Percentiles rank a stretch among this genome's conserved stretches.
These are phyloP conservation scores for Todiramphus chloris DNA, from an alignment of 2,113 vertebrate genomes.

Conservation along the genomic window DNA sequence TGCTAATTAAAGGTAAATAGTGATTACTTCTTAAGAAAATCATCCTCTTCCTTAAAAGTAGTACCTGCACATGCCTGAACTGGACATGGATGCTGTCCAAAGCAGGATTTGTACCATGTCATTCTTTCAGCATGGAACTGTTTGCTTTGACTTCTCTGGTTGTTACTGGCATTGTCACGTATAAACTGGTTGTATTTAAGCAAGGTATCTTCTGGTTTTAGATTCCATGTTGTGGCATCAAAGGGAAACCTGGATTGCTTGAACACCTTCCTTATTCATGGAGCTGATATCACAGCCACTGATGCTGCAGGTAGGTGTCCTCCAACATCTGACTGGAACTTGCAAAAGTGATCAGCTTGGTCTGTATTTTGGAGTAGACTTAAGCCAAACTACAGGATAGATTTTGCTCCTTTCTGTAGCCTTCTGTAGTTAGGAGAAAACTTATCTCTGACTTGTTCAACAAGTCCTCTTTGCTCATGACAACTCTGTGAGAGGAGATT, in stretches of 20 bases:
- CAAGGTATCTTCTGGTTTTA: constrained; percentile 26
- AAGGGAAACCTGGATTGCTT: constrained; percentile 94
- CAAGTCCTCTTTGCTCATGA: no score
- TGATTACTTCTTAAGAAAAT: neutral
- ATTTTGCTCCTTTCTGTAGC: neutral
- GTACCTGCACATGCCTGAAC: neutral
- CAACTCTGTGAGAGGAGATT: no score
- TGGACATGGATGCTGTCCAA: neutral
- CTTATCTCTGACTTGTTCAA: neutral
- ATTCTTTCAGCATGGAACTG: neutral
- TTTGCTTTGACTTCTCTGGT: neutral
- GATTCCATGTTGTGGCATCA: constrained; percentile 93
- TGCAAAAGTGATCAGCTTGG: neutral
- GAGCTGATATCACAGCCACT: constrained; percentile 85
- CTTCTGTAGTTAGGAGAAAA: neutral
- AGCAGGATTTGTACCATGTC: neutral
- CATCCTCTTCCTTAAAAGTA: neutral
- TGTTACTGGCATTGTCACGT: neutral
- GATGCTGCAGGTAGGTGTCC: constrained; percentile 86
- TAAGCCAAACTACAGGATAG: neutral
- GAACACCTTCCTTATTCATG: constrained; percentile 87
- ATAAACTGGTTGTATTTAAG: neutral
- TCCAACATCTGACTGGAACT: rapidly evolving
- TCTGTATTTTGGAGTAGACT: neutral
- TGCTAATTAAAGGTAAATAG: neutral